A percentile compares a stretch with the other conserved stretches of the same genome.
Conservation (phyloP, 1,140 invertebrate species). For the Melanaphis sacchari region DNA sequence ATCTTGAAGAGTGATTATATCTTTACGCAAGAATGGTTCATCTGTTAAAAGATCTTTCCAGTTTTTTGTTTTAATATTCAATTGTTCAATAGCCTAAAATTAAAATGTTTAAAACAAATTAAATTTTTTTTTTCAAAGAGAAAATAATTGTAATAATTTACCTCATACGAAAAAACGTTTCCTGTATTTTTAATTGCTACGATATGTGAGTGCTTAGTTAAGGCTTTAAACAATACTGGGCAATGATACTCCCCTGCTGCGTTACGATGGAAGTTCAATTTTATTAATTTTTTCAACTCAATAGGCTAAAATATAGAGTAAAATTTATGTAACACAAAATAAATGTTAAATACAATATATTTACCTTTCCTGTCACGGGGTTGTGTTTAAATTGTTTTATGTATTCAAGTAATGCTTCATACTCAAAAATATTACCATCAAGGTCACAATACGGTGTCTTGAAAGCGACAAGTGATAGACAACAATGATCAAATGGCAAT, state of each 20-base stretch:
- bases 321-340: conserved; percentile 34
- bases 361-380: conserved; percentile 90
- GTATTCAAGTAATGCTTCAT: conserved; percentile 87
- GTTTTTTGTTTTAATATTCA: conserved; percentile 94
- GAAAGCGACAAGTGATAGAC: conserved; percentile 90
- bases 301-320: conserved; percentile 69
- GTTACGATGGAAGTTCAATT: conserved; percentile 91
- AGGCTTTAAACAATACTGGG: conserved; percentile 92
- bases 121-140: too few relatives aligned
- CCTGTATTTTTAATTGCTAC: conserved; percentile 90
- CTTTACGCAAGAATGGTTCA: conserved; percentile 85
- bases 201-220: conserved; percentile 96
- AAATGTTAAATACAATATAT: conserved; percentile 19
- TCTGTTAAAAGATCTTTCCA: conserved; percentile 95
- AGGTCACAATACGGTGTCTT: conserved; percentile 89
- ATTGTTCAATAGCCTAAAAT: conserved; percentile 86
- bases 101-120: conserved; percentile 20
- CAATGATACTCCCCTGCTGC: conserved; percentile 87
- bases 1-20: conserved; percentile 95
- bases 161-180: conserved; percentile 95
- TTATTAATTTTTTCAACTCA: conserved; percentile 84
- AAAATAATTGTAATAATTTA: conserved; percentile 60
- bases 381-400: conserved; percentile 93
- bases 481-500: conserved; percentile 93
- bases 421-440: conserved; percentile 89